Evolutionary conservation across 1,140 invertebrate species (phyloP).

Genomic region (Chionoecetes opilio): DNA sequence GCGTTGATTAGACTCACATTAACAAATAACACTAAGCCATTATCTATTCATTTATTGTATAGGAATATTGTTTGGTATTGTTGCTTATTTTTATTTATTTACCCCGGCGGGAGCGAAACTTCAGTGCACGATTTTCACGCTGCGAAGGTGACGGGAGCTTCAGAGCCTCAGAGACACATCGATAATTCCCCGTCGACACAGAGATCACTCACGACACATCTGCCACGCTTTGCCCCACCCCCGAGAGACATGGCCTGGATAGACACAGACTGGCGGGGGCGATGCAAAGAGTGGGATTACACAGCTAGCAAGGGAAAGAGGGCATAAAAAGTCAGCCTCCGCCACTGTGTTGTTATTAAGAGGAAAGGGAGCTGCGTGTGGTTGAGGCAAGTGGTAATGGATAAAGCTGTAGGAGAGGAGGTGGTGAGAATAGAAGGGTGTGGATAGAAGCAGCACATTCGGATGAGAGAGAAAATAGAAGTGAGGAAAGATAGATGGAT

Average conservation of each 20-base stretch:
- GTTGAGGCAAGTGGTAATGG: background rate
- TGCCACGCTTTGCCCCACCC: background rate
- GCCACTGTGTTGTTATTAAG: background rate
- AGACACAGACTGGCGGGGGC: no score
- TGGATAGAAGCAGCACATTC: no score
- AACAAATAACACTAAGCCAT: no score
- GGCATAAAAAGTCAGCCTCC: background rate
- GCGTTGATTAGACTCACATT: no score
- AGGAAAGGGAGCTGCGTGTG: background rate
- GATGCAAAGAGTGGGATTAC: background rate
- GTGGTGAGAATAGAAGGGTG: background rate
- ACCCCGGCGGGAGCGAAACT: background rate
- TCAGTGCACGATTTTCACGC: background rate
- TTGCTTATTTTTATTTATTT: background rate
- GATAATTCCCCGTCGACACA: background rate
- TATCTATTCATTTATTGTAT: no score
- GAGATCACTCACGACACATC: slow-evolving; percentile 1
- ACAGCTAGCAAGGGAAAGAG: background rate
- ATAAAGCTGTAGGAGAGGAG: background rate
- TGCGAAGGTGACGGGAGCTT: background rate
- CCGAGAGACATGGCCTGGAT: background rate
- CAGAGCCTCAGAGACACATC: background rate
- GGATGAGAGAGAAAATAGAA: no score
- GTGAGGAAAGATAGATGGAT: background rate
- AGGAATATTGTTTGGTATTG: no score